Base-by-base conservation (phyloP, 2,113 vertebrate species). In the Pterophyllum scalare region DNA sequence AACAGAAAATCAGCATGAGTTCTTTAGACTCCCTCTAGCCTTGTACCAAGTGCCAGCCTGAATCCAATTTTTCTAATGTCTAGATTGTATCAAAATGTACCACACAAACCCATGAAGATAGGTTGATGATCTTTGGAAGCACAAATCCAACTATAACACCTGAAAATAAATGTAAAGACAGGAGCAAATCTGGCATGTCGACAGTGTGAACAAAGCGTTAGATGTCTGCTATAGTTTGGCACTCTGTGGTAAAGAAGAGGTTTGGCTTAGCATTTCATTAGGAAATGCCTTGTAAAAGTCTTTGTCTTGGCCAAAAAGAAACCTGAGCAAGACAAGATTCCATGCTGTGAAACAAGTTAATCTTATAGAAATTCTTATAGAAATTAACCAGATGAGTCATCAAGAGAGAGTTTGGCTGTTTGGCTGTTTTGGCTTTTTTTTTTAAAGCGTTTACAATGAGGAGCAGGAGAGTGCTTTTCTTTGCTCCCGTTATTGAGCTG, bases 241-340 rank as follows among this genome's bases (percentile, higher is more conserved):
- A 72, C 46, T 54, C 26, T 8, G 13, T 72, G 67, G 11, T 11
- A 54, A 72, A 54, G 67, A 58, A 88, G 82, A 94, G 84, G 87
- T 92, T 93, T 94, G 80, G 85, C 87, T 92, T 64, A 85, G 92
- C 91, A 95, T 94, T 94, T 93, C 82, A 8, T 61, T 14, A 14
- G 11, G 90, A 93, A 91, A 96, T 94, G 90, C 88, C 91, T 60
- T 67, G 56, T 64, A 64, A 78, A 38, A 89, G 77, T 91, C 81
- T 88, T 88, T 90, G 79, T 83, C 83, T 93, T 82, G 78, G 57
- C 74, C 35, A 43, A 65, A 43, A 65, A n/a, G n/a, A 80, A 82
- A 75, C 49, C 77, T n/a, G 56, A 46, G 75, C 33, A 88, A 94
- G 81, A 90, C 88, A 89, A 91, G 77, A 89, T 90, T 92, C 94